These are phyloP conservation scores for Zygogramma bicolorata DNA, from an alignment of 2,888 invertebrate genomes.

Conservation along the genomic window DNA sequence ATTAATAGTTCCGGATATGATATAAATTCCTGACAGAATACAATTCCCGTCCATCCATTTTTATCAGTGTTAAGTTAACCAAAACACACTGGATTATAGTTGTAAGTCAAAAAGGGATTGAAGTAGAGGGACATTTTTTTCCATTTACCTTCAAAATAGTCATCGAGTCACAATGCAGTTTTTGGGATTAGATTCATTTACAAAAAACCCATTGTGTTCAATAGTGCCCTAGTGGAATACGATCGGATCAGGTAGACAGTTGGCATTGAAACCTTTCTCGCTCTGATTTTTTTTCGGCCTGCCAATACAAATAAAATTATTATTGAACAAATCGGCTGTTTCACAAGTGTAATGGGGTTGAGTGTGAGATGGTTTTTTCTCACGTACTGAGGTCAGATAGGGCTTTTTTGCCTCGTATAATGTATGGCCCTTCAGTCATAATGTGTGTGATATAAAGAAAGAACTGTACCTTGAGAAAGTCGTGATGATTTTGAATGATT, in stretches of 20 bases:
- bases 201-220: slow-evolving; percentile 52
- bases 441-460: no score
- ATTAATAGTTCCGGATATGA: slow-evolving; percentile 58
- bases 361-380: slow-evolving; percentile 58
- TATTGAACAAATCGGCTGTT: slow-evolving; percentile 65
- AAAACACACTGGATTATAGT: slow-evolving; percentile 64
- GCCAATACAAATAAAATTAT: slow-evolving; percentile 63
- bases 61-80: slow-evolving; percentile 59
- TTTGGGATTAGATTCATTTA: slow-evolving; percentile 59
- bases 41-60: slow-evolving; percentile 41
- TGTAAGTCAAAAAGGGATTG: slow-evolving; percentile 59
- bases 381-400: slow-evolving; percentile 42
- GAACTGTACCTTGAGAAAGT: no score
- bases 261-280: slow-evolving; percentile 49
- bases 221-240: slow-evolving; percentile 50
- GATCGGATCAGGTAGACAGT: slow-evolving; percentile 54
- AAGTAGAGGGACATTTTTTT: slow-evolving; percentile 57
- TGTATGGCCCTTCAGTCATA: no score
- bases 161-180: slow-evolving; percentile 64
- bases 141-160: slow-evolving; percentile 60
- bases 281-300: slow-evolving; percentile 54
- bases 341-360: slow-evolving; percentile 63
- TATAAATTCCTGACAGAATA: slow-evolving; percentile 45
- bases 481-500: no score
- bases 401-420: no score